Evolutionary conservation across 2,113 vertebrate species (phyloP).

Genomic region (Manacus vitellinus): DNA sequence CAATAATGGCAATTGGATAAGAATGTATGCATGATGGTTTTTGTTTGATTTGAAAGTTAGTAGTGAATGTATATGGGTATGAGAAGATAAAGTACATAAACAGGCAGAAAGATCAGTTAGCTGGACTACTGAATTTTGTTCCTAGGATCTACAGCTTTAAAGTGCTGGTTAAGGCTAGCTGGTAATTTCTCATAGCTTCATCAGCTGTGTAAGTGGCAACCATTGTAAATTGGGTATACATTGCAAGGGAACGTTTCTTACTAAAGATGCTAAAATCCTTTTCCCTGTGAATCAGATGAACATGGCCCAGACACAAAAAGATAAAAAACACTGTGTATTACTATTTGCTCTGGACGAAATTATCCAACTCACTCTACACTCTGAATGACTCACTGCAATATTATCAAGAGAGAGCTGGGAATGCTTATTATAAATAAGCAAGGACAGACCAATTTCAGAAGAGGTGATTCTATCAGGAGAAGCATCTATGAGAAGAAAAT

Average conservation of each 20-base stretch:
- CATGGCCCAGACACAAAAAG: background rate
- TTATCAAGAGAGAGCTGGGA: background rate
- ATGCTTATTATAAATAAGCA: background rate
- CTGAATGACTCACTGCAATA: background rate
- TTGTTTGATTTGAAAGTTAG: background rate
- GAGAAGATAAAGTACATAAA: background rate
- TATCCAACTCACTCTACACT: background rate
- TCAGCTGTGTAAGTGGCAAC: background rate
- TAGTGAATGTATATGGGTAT: background rate
- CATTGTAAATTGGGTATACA: background rate
- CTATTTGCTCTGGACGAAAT: background rate
- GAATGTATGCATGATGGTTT: background rate
- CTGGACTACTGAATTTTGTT: background rate
- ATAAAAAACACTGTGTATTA: background rate
- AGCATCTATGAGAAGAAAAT: background rate
- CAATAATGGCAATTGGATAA: background rate
- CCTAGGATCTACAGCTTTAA: background rate
- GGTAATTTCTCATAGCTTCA: background rate
- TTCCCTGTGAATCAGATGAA: background rate
- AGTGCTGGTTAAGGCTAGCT: background rate
- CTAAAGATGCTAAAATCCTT: background rate
- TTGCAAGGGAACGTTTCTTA: background rate
- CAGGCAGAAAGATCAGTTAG: background rate
- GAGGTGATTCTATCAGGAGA: background rate
- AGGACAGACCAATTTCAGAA: background rate